These are phyloP conservation scores for Thereva unica DNA, from an alignment of 2,888 invertebrate species.

Conservation along the genomic window DNA sequence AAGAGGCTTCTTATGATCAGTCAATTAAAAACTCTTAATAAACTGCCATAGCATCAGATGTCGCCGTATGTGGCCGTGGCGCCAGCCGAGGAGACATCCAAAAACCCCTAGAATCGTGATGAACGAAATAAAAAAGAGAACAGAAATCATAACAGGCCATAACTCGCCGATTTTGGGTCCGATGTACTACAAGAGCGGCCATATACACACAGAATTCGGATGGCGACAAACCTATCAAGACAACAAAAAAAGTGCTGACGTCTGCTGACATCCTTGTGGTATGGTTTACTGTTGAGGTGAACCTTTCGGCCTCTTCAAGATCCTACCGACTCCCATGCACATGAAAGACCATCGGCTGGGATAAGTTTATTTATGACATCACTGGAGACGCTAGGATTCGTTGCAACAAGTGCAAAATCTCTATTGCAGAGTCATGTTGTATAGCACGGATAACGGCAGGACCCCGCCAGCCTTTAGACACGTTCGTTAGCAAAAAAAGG, in stretches of 20 bases:
- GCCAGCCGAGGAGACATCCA: constrained; percentile 31
- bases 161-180: constrained; percentile 5
- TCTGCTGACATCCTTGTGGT: constrained; percentile 34
- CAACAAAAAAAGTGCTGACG: constrained; percentile 31
- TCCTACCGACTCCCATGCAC: constrained; percentile 13
- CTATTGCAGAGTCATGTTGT: constrained; percentile 22
- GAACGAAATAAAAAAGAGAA: constrained; percentile 22
- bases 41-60: constrained; percentile 33
- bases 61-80: constrained; percentile 38
- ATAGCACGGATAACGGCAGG: constrained; percentile 11
- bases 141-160: constrained; percentile 34
- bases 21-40: constrained; percentile 40
- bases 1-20: constrained; percentile 33
- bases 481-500: constrained; percentile 7
- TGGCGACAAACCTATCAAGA: constrained; percentile 28
- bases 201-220: constrained; percentile 14
- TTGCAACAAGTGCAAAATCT: constrained; percentile 30
- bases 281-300: constrained; percentile 9
- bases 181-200: not conserved
- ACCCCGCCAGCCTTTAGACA: constrained; percentile 5
- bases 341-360: constrained; percentile 1
- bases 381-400: constrained; percentile 27
- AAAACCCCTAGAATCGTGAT: not conserved
- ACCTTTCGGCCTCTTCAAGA: constrained; percentile 29
- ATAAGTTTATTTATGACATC: constrained; percentile 39